Percentiles rank a stretch among this genome's conserved stretches.
phyloP scores from a whole-genome alignment of 1,140 invertebrate genomes.

The Chironomus striatipennis region DNA sequence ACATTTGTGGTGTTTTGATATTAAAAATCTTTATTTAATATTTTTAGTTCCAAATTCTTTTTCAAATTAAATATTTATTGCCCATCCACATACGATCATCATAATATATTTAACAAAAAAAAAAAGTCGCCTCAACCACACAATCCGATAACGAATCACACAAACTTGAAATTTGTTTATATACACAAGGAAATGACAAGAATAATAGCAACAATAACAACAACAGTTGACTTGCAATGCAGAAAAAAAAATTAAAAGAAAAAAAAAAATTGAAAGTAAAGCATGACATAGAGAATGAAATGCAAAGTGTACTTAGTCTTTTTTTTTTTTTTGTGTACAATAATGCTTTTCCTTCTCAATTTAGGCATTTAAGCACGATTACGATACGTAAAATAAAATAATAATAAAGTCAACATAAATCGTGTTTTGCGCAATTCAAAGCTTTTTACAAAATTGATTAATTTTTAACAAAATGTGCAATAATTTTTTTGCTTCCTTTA shows the following conservation, averaged over 20 bases:
- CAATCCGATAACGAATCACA: no score
- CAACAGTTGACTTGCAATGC: background rate
- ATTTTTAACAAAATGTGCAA: slow-evolving; percentile 2
- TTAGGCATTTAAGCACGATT: background rate
- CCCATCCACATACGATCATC: no score
- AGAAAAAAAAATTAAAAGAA: no score
- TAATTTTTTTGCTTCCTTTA: background rate
- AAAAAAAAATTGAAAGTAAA: background rate
- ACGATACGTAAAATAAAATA: background rate
- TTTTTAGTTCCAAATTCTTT: no score
- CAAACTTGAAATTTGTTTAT: background rate
- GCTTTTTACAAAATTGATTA: background rate
- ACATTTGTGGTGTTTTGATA: no score
- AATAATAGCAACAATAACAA: background rate
- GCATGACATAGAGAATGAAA: background rate
- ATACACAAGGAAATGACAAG: background rate
- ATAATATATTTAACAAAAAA: no score
- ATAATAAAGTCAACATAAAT: background rate
- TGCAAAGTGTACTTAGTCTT: background rate
- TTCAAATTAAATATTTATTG: no score
- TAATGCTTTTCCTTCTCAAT: background rate
- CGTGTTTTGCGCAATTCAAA: background rate
- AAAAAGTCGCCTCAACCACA: no score
- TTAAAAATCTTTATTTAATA: no score
- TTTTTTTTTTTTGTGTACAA: background rate